Conservation (phyloP, 2,888 invertebrate species). For the Zaprionus bogoriensis region DNA sequence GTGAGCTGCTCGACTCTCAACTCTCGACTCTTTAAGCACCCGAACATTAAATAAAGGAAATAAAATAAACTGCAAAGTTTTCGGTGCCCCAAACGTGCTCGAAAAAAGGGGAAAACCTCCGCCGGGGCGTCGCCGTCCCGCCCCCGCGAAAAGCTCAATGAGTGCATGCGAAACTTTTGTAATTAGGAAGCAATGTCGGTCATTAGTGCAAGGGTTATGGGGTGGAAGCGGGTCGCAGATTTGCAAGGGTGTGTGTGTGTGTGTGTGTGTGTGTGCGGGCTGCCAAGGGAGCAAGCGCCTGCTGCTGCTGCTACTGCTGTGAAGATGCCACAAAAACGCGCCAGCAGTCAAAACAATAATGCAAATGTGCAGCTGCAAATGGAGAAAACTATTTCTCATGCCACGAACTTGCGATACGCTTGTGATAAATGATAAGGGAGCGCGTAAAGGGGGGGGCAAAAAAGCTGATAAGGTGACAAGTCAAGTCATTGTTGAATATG, state of each 20-base stretch:
- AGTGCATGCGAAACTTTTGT: slow-evolving; percentile 77
- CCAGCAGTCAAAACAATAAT: slow-evolving; percentile 73
- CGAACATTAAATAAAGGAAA: slow-evolving; percentile 67
- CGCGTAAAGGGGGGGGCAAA: not conserved
- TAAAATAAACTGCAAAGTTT: slow-evolving; percentile 71
- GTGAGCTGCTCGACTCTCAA: slow-evolving; percentile 42
- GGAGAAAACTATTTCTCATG: slow-evolving; percentile 2
- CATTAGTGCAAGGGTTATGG: slow-evolving; percentile 63
- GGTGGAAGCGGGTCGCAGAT: not conserved
- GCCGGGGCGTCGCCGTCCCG: not conserved
- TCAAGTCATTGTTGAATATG: not conserved
- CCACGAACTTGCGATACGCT: slow-evolving; percentile 25
- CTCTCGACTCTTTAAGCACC: slow-evolving; percentile 26
- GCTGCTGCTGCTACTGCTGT: slow-evolving; percentile 13
- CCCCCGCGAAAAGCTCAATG: slow-evolving; percentile 31
- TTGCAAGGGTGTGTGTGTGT: too few species aligned
- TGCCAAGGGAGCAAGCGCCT: not conserved
- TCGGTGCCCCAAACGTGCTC: slow-evolving; percentile 1
- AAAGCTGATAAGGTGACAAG: not conserved
- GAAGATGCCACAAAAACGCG: slow-evolving; percentile 57
- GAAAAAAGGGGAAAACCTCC: not conserved
- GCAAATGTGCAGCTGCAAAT: slow-evolving; percentile 55
- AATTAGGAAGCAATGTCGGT: slow-evolving; percentile 79
- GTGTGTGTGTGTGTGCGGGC: too few species aligned
- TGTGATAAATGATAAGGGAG: not conserved